These are phyloP conservation scores for Trachelus iudaicus DNA, from an alignment of 2,888 invertebrate genomes.

Conservation along the genomic window DNA sequence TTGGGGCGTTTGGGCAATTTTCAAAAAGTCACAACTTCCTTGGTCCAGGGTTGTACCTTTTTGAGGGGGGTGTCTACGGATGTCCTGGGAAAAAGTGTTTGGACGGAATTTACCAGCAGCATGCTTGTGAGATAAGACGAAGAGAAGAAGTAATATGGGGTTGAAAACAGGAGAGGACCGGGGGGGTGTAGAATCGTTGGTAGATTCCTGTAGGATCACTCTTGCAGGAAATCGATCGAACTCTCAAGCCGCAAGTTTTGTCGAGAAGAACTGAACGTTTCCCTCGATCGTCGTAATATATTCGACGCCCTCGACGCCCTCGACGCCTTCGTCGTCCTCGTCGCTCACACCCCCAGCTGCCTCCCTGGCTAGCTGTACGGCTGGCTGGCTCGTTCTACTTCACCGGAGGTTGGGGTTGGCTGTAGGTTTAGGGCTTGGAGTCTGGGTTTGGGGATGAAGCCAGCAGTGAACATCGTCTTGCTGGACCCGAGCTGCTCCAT, in stretches of 20 bases:
- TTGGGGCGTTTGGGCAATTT: neutral
- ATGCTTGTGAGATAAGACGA: neutral
- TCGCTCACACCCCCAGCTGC: constrained; percentile 17
- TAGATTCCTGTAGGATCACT: neutral
- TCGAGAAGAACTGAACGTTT: constrained; percentile 13
- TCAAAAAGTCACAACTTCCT: neutral
- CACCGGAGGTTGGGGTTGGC: constrained; percentile 20
- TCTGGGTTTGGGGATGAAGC: constrained; percentile 25
- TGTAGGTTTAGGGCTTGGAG: constrained; percentile 19
- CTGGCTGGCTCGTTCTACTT: constrained; percentile 28
- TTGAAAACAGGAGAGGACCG: neutral
- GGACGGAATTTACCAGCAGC: neutral
- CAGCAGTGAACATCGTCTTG: constrained; percentile 31
- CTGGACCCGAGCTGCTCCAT: constrained; percentile 45
- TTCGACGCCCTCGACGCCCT: constrained; percentile 36
- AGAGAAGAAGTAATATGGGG: neutral
- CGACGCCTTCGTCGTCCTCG: constrained; percentile 30
- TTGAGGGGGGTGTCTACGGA: neutral
- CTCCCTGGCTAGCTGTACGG: neutral
- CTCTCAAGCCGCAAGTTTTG: neutral
- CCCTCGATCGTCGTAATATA: constrained; percentile 39
- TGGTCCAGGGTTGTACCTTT: neutral
- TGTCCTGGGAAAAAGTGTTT: neutral
- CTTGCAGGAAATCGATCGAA: neutral
- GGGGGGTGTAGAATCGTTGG: neutral